Base-by-base conservation (phyloP, 1,140 invertebrate species). In the Procambarus virginalis region DNA sequence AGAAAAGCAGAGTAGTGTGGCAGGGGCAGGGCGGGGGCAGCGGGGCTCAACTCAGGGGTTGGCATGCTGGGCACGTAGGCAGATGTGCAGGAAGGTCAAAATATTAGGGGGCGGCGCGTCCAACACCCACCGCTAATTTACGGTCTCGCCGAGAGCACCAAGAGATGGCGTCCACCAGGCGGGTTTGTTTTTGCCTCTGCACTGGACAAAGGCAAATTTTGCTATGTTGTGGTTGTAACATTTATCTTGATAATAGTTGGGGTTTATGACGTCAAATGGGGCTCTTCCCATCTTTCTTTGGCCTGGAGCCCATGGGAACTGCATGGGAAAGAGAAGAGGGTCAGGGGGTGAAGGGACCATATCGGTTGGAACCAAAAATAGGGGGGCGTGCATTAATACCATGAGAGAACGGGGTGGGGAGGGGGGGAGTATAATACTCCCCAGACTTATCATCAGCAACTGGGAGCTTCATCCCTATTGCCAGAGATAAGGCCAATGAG, bases 171-270 rank as follows among this genome's bases (percentile, higher is more conserved):
- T 22, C 68, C 68, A 73, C n/a, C 68, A 34, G 22, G 68, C 22
- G 22, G 68, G 68, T 73, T 22, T 22, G 68, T 73, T 73, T 73
- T 73, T 73, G 22, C 68, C 10, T 22, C 3, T 73, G n/a, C 68
- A 73, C 22, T 34, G 68, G 68, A 73, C 68, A 34, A 73, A 73
- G 68, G 68, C n/a, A 73, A 73, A 73, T 73, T 73, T 73, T 73
- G 68, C 34, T 73, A 9, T 73, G 68, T 73, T 73, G n/a, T 73
- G n/a, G 68, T 73, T 73, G 20, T 73, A 73, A 73, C 68, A 73
- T 73, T 34, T 73, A 34, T 73, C 68, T 73, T 34, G 68, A 73
- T 73, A 34, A 34, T 73, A 8, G 68, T 73, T 2, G 34, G 10
- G 68, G n/a, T 73, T 78, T 49, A 49, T 14, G 22, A 20, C 46